Evolutionary conservation across 1,140 invertebrate species (phyloP), one percentile per base, ranked within the genome.

Genomic region (Monomorium pharaonis): DNA sequence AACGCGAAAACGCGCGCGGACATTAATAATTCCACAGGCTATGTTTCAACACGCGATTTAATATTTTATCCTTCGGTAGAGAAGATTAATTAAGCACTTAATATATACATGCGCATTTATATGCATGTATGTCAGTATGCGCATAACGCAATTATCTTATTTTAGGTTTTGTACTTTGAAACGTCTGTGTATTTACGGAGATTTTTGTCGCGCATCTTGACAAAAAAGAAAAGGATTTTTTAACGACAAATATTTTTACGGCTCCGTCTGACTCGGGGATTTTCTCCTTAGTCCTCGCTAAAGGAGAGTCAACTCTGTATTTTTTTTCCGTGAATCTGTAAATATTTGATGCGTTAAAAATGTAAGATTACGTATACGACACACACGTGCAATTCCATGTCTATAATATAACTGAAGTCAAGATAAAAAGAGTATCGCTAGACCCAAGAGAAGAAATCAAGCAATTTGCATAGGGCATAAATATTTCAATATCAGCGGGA

Each of bases 401-500:
- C 30, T 60, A 33, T 58, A 72, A 4, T 51, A 33, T n/a, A 12
- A 44, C 10, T 18, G 24, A 21, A 47, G 67, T 58, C 49, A n/a
- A 56, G 24, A 58, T 37, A 56, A 72, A 83, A 74, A 33, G 27
- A 33, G n/a, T 56, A 54, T 37, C 21, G 65, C 24, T 21, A 14
- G 30, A 27, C 51, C 56, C 33, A 21, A 56, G 65, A 83, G 24
- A 74, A 72, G 78, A 72, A 72, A 81, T 33, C 78, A 30, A 74
- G 56, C 67, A 72, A 44, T 74, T 58, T 58, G 67, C 49, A 70
- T 60, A 74, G 44, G 54, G 54, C 51, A 74, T 74, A 58, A 83
- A 83, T 83, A 72, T 83, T 83, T 72, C 67, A 83, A 72, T 83
- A 83, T 72, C 67, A 37, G 12, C 49, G 78, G 14, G 63, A 6